Evolutionary conservation across 2,888 invertebrate species (phyloP).

Genomic region (Isotomurus palustris): DNA sequence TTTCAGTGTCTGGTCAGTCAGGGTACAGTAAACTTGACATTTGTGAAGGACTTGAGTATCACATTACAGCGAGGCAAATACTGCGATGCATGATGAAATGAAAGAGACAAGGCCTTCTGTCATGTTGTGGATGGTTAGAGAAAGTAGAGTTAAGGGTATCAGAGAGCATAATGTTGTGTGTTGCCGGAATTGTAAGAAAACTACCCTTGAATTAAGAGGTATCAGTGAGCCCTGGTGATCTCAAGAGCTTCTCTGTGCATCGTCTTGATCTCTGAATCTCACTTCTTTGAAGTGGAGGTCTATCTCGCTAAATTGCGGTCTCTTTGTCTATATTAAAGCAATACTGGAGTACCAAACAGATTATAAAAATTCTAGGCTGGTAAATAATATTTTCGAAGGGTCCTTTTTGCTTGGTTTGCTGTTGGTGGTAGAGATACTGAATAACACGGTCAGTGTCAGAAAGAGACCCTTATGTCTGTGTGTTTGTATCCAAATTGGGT

Average conservation of each 20-base stretch:
- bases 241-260: not conserved
- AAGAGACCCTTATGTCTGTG: constrained; percentile 22
- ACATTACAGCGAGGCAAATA: too few species aligned
- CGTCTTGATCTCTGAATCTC: constrained; percentile 2
- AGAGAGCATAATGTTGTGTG: too few species aligned
- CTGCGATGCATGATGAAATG: too few species aligned
- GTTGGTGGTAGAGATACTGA: constrained; percentile 15
- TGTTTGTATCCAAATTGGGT: constrained; percentile 33
- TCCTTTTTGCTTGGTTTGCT: too few species aligned
- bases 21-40: too few species aligned
- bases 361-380: not conserved
- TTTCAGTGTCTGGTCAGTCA: too few species aligned
- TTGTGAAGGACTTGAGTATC: too few species aligned
- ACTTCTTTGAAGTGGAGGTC: constrained; percentile 1
- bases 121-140: too few species aligned
- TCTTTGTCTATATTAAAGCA: constrained; percentile 47
- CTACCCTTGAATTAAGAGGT: too few species aligned
- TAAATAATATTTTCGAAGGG: constrained; percentile 1
- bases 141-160: too few species aligned
- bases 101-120: too few species aligned
- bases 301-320: constrained; percentile 38
- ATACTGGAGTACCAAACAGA: constrained; percentile 23
- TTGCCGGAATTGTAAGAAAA: too few species aligned
- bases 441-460: constrained; percentile 36
- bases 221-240: not conserved